Percentiles rank a stretch among this genome's conserved stretches.
phyloP scores from a whole-genome alignment of 2,113 vertebrate species.

The Clupea harengus region DNA sequence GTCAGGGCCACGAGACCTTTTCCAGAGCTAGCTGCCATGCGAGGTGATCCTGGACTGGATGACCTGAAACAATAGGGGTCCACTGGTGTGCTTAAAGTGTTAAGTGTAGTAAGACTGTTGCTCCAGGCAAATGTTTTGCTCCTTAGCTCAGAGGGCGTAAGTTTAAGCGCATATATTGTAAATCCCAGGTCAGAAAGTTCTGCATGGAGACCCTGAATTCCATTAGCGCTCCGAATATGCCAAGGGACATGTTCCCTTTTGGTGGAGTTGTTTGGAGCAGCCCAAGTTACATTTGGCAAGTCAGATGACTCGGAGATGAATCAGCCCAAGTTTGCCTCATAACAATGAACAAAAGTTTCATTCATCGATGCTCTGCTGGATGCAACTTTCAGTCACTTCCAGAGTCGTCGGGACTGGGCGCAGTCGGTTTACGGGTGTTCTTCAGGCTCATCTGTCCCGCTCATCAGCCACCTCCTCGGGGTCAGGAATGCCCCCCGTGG shows the following conservation, averaged over 20 bases:
- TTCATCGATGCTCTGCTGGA: background rate
- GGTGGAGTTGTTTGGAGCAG: background rate
- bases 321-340: background rate
- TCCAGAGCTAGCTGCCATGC: background rate
- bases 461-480: background rate
- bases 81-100: background rate
- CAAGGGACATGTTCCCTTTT: slow-evolving; percentile 8
- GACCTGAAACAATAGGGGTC: background rate
- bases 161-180: slow-evolving; percentile 12
- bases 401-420: background rate
- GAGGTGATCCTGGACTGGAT: background rate
- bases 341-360: slow-evolving; percentile 12
- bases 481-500: background rate
- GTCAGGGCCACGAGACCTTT: background rate
- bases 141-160: background rate
- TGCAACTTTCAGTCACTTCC: background rate
- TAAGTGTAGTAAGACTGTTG: background rate
- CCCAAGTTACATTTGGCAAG: slow-evolving; percentile 8
- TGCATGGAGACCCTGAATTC: background rate
- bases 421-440: background rate
- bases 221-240: background rate
- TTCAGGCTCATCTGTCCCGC: background rate
- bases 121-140: background rate
- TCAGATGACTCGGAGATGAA: slow-evolving; percentile 13
- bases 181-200: background rate